phyloP scores from a whole-genome alignment of 1,140 invertebrate species.

The Cotesia typhae region DNA sequence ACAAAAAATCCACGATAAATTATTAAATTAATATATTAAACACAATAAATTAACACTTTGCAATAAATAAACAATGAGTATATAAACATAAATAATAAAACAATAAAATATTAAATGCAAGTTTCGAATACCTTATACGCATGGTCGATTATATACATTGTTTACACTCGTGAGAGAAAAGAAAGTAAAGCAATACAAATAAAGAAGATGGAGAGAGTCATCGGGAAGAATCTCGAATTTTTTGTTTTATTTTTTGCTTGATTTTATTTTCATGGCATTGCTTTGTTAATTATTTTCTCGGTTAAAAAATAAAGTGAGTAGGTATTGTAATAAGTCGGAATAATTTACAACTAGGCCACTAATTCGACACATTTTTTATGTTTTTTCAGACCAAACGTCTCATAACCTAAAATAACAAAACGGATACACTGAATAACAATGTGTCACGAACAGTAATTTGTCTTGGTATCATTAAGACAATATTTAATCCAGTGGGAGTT shows the following conservation, averaged over 20 bases:
- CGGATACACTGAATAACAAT: constrained; percentile 32
- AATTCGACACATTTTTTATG: not conserved
- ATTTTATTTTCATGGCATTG: not conserved
- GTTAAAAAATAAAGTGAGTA: not conserved
- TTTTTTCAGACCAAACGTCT: constrained; percentile 9
- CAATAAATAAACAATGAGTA: not conserved
- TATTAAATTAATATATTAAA: too few relatives aligned
- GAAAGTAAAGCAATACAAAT: constrained; percentile 30
- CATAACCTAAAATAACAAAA: not conserved
- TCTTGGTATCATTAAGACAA: constrained; percentile 26
- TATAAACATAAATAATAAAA: not conserved
- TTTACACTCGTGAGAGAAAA: constrained; percentile 32
- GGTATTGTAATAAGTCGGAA: not conserved
- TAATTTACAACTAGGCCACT: not conserved
- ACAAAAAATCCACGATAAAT: too few relatives aligned
- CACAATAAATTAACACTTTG: too few relatives aligned
- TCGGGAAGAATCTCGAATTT: constrained; percentile 6
- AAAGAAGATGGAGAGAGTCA: constrained; percentile 18
- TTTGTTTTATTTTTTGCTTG: not conserved
- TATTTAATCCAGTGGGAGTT: constrained; percentile 8
- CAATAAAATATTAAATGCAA: constrained; percentile 6
- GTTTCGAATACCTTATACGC: constrained; percentile 7
- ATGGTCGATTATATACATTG: not conserved
- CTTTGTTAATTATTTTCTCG: not conserved
- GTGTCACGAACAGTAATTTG: constrained; percentile 30